phyloP scores from a whole-genome alignment of 2,888 invertebrate genomes.

The Rhamnusium bicolor region DNA sequence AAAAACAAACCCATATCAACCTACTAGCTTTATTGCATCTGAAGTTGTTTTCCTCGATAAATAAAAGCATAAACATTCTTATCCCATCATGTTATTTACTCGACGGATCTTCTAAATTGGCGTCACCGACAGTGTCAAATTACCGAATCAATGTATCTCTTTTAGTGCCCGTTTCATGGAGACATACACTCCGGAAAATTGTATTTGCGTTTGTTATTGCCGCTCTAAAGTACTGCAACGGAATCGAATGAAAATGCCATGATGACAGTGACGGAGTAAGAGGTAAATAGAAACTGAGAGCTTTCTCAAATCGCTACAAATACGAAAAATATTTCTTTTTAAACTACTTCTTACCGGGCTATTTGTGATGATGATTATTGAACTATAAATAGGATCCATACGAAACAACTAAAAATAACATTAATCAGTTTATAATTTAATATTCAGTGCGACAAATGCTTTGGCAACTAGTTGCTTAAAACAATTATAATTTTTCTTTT shows the following conservation, averaged over 20 bases:
- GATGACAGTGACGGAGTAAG: slow-evolving; percentile 42
- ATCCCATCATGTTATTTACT: slow-evolving; percentile 36
- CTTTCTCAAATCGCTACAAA: neutral
- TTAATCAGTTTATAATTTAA: too few species aligned
- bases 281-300: neutral
- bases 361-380: too few species aligned
- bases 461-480: too few species aligned
- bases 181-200: slow-evolving; percentile 67
- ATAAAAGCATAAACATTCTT: slow-evolving; percentile 37
- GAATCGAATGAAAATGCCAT: neutral
- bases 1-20: neutral
- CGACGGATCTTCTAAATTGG: slow-evolving; percentile 40
- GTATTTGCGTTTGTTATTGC: slow-evolving; percentile 70
- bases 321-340: too few species aligned
- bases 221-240: slow-evolving; percentile 41
- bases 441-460: too few species aligned
- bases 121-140: slow-evolving; percentile 50
- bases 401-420: too few species aligned
- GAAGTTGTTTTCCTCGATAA: slow-evolving; percentile 26
- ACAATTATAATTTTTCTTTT: too few species aligned
- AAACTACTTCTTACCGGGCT: too few species aligned
- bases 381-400: too few species aligned
- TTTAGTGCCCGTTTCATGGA: slow-evolving; percentile 43
- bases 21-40: neutral
- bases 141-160: slow-evolving; percentile 61